Percentiles rank a stretch among this genome's conserved stretches.
Conservation (phyloP, 2,888 invertebrate genomes). For the Blera fallax region DNA sequence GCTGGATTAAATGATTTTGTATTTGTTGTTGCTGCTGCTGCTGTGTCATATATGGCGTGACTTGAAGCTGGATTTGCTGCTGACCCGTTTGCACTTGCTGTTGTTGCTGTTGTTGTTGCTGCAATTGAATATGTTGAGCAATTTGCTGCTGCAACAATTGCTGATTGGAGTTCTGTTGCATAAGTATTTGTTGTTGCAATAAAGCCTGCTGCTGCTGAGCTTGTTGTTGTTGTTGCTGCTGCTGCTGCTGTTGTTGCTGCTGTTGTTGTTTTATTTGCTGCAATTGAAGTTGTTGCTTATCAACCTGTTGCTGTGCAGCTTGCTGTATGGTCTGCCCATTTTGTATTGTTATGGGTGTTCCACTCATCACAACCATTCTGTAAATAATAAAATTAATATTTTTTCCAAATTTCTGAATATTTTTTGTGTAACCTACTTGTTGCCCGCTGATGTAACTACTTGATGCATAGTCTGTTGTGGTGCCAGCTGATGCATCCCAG, state of each 20-base stretch:
- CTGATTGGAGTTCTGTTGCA: conserved; percentile 77
- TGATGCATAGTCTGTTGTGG: conserved; percentile 82
- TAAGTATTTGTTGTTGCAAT: conserved; percentile 77
- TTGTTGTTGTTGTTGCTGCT: conserved; percentile 78
- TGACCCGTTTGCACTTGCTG: conserved; percentile 77
- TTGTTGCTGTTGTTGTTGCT: conserved; percentile 75
- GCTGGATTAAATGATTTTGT: conserved; percentile 82
- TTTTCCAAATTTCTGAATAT: background rate
- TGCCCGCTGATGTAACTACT: conserved; percentile 82
- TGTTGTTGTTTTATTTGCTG: conserved; percentile 78
- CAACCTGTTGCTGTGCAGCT: conserved; percentile 81
- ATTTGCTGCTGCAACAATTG: conserved; percentile 78
- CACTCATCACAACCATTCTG: conserved; percentile 82
- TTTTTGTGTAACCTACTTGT: conserved; percentile 81
- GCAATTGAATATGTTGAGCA: conserved; percentile 77
- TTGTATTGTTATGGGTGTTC: conserved; percentile 80
- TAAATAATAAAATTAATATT: conserved; percentile 9
- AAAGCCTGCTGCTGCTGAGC: conserved; percentile 78
- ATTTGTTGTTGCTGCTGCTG: conserved; percentile 83
- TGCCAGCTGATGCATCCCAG: conserved; percentile 79
- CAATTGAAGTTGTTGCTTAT: conserved; percentile 76
- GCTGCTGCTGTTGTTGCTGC: conserved; percentile 76
- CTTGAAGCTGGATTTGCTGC: conserved; percentile 78
- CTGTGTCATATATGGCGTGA: conserved; percentile 81
- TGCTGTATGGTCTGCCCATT: conserved; percentile 80